A percentile compares a stretch with the other conserved stretches of the same genome.
Conservation (phyloP, 2,888 invertebrate species). For the Seladonia tumulorum region DNA sequence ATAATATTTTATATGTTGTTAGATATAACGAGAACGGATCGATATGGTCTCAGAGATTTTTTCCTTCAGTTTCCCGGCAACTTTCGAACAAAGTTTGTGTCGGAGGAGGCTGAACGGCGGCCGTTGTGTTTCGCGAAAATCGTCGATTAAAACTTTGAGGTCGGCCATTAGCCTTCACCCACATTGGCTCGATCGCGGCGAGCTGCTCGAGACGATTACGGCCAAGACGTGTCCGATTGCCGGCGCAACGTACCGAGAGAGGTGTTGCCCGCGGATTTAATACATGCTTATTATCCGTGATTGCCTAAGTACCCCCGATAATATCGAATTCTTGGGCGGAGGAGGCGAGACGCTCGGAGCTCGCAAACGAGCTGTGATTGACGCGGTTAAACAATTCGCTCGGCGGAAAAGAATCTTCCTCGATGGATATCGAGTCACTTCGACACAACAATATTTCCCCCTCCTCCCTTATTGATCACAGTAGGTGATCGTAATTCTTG, state of each 20-base stretch:
- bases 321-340: conserved; percentile 46
- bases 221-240: conserved; percentile 48
- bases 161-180: conserved; percentile 78
- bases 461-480: no score
- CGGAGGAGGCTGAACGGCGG: background rate
- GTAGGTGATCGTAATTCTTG: background rate
- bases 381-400: conserved; percentile 22
- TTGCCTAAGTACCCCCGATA: conserved; percentile 56
- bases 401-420: background rate
- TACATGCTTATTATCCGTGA: conserved; percentile 62
- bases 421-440: background rate
- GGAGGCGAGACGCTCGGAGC: conserved; percentile 6
- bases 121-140: conserved; percentile 72
- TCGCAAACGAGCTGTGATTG: conserved; percentile 32
- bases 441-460: background rate
- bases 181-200: conserved; percentile 68
- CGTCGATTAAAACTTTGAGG: conserved; percentile 77
- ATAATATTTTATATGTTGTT: no score
- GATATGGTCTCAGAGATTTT: conserved; percentile 10
- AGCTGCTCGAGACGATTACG: conserved; percentile 48
- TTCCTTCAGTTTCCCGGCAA: background rate
- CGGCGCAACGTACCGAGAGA: conserved; percentile 42
- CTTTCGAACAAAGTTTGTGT: conserved; percentile 35
- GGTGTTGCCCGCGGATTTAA: conserved; percentile 63
- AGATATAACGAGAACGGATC: background rate